Base-by-base conservation (phyloP, 2,113 vertebrate genomes). In the Ursus arctos region DNA sequence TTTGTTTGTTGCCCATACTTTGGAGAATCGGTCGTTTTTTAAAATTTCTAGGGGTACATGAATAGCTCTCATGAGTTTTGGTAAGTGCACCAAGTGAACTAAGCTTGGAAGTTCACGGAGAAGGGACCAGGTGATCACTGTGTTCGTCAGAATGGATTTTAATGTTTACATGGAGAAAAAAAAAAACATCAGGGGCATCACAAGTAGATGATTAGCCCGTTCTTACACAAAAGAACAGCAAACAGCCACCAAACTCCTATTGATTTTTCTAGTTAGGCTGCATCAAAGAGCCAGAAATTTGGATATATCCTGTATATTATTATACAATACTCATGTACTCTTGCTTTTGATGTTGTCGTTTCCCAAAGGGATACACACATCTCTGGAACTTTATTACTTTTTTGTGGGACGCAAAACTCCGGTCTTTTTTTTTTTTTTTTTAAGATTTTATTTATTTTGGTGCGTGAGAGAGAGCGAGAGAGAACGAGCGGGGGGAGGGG, bases 121-220 rank as follows among this genome's bases (percentile, higher is more conserved):
- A 94, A 74, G 24, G 28, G 88, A 92, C 87, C 76, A 4, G 85
- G 69, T 96, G 87, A 90, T 84, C 72, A 86, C 43, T 16, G 69
- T 85, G 92, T 97, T 94, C 53, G 67, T 95, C 57, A 36, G 69
- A 95, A 90, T 79, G 79, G 69, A 89, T 91, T 96, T 94, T 67
- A 85, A 71, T 92, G 95, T 95, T 88, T 92, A 77, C 80, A 22
- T 77, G 81, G 33, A 67, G 43, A 4, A 21, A 8, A 16, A 85
- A 80, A 80, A 36, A 16, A 8, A 22, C 21, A 31, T 13, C 26
- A 36, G 15, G 7, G 15, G 24, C 12, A 11, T 57, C 21, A 61
- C 84, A 95, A 84, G 33, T 43, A 76, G 19, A 97, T 55, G 51
- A 91, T 74, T 51, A 84, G 69, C 18, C 65, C 31, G 3, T 76